phyloP scores from a whole-genome alignment of 2,888 invertebrate species.

The Trichopoda pennipes region DNA sequence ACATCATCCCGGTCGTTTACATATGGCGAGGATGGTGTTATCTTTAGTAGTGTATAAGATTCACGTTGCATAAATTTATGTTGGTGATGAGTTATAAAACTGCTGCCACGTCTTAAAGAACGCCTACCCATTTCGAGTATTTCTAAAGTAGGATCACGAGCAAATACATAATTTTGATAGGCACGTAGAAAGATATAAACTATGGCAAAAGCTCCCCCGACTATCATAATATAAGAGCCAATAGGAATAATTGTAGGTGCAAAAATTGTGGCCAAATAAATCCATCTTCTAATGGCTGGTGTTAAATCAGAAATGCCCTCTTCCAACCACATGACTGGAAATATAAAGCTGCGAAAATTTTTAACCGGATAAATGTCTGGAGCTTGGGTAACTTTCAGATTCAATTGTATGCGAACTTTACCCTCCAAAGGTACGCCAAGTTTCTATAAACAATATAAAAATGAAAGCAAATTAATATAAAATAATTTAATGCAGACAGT shows the following conservation, averaged over 20 bases:
- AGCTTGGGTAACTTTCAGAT: slow-evolving; percentile 89
- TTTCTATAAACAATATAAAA: slow-evolving; percentile 83
- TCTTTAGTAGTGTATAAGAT: slow-evolving; percentile 78
- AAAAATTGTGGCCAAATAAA: slow-evolving; percentile 89
- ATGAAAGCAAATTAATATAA: neutral
- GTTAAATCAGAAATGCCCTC: slow-evolving; percentile 91
- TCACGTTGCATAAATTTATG: slow-evolving; percentile 77
- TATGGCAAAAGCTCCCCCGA: slow-evolving; percentile 85
- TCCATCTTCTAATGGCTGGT: slow-evolving; percentile 90
- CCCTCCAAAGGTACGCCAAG: slow-evolving; percentile 92
- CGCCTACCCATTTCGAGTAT: slow-evolving; percentile 89
- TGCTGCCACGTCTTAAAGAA: slow-evolving; percentile 85
- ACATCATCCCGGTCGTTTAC: slow-evolving; percentile 72
- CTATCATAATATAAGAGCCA: slow-evolving; percentile 87
- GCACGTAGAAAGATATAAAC: slow-evolving; percentile 86
- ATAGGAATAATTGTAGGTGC: slow-evolving; percentile 87
- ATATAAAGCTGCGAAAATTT: slow-evolving; percentile 89
- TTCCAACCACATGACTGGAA: slow-evolving; percentile 94
- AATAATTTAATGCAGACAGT: too few relatives aligned
- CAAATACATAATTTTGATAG: slow-evolving; percentile 88
- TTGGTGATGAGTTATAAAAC: slow-evolving; percentile 80
- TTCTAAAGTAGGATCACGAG: slow-evolving; percentile 85
- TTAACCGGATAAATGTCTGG: slow-evolving; percentile 87
- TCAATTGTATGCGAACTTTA: slow-evolving; percentile 90
- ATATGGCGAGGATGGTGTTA: slow-evolving; percentile 72